These are phyloP conservation scores for Ceratotherium simum DNA, from an alignment of 2,113 vertebrate genomes.

Conservation along the genomic window DNA sequence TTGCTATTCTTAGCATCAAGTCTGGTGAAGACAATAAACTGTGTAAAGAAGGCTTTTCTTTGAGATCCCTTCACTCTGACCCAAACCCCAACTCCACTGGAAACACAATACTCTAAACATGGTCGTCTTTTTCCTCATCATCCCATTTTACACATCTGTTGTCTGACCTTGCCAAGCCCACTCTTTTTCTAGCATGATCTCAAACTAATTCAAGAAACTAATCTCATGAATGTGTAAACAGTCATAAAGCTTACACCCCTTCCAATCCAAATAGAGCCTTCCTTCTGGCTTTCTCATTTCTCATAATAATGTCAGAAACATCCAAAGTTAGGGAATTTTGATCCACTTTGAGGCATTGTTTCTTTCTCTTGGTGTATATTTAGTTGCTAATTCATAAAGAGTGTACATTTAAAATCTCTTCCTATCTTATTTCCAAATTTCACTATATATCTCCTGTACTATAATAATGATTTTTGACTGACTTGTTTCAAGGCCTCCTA, in stretches of 20 bases:
- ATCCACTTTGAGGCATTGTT: fast-evolving
- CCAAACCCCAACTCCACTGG: not conserved
- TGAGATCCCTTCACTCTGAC: not conserved
- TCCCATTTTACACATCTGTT: not conserved
- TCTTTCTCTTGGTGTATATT: not conserved
- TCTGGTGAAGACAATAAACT: not conserved
- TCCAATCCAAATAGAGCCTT: not conserved
- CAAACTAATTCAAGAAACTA: not conserved
- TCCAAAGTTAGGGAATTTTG: not conserved
- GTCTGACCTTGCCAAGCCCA: not conserved
- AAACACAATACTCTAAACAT: fast-evolving
- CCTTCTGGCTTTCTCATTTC: not conserved
- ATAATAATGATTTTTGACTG: not conserved
- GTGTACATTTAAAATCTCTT: not conserved
- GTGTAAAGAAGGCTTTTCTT: not conserved
- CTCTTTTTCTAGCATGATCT: not conserved
- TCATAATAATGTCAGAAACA: too few relatives aligned
- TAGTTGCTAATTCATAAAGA: not conserved
- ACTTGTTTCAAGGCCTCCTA: not conserved
- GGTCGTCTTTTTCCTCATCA: not conserved
- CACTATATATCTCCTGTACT: not conserved
- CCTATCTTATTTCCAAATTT: not conserved
- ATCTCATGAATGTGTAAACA: not conserved
- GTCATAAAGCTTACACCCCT: not conserved
- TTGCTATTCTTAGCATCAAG: not conserved